Evolutionary conservation across 1,140 invertebrate genomes (phyloP).

Genomic region (Heliconius himera): DNA sequence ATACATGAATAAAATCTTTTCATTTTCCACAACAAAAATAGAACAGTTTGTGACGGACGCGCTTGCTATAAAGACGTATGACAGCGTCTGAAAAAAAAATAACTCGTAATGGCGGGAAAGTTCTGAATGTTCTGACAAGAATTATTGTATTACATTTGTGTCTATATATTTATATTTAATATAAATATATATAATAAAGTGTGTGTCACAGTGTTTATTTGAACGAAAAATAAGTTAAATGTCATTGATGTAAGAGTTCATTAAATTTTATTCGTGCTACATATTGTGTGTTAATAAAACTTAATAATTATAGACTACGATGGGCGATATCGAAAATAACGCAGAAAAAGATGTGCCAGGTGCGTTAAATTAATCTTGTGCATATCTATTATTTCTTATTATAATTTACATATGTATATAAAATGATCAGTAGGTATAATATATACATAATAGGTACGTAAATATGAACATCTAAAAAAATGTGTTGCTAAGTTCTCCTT

Average conservation of each 20-base stretch:
- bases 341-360: constrained; percentile 49
- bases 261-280: constrained; percentile 23
- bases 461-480: too few species aligned
- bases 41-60: constrained; percentile 64
- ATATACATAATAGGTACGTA: too few species aligned
- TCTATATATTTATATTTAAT: not conserved
- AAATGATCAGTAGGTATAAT: not conserved
- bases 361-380: constrained; percentile 29
- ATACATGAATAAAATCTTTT: constrained; percentile 59
- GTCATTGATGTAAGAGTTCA: constrained; percentile 39
- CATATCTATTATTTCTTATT: not conserved
- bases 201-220: not conserved
- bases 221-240: constrained; percentile 14
- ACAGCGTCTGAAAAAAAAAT: constrained; percentile 46
- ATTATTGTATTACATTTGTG: not conserved
- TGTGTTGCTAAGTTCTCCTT: too few species aligned
- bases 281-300: constrained; percentile 14
- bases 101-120: constrained; percentile 56
- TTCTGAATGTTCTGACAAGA: constrained; percentile 4
- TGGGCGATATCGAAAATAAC: constrained; percentile 51
- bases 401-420: not conserved
- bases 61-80: constrained; percentile 54
- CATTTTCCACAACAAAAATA: constrained; percentile 65
- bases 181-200: not conserved
- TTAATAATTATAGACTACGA: constrained; percentile 29